These are phyloP conservation scores for Sisyra nigra DNA, from an alignment of 2,888 invertebrate species.

Conservation along the genomic window DNA sequence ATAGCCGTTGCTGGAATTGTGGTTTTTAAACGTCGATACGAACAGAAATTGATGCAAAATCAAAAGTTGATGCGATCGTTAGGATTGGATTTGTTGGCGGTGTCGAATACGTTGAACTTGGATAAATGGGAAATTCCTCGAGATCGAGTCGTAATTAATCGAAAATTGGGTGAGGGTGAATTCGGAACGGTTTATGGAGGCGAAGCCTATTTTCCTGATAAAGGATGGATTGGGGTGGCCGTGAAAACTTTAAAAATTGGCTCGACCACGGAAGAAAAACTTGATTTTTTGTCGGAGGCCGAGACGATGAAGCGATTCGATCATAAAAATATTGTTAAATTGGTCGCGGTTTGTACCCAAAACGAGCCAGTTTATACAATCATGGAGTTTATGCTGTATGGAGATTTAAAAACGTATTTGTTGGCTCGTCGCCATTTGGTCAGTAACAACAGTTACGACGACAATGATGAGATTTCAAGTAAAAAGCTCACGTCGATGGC, in stretches of 20 bases:
- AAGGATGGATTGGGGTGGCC: constrained; percentile 71
- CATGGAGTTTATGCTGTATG: constrained; percentile 86
- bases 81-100: constrained; percentile 30
- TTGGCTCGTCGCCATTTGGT: constrained; percentile 72
- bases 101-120: constrained; percentile 38
- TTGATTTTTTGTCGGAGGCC: constrained; percentile 84
- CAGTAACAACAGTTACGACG: constrained; percentile 40
- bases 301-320: constrained; percentile 89
- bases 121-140: constrained; percentile 83
- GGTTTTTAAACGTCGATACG: constrained; percentile 49
- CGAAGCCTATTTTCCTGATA: constrained; percentile 54
- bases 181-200: constrained; percentile 89
- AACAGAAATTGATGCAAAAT: constrained; percentile 45
- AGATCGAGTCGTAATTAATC: constrained; percentile 69
- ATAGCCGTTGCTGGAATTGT: constrained; percentile 40
- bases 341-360: constrained; percentile 75
- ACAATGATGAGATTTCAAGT: constrained; percentile 61
- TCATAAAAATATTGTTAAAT: constrained; percentile 72
- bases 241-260: constrained; percentile 80
- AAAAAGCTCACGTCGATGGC: constrained; percentile 73
- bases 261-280: constrained; percentile 67
- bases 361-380: constrained; percentile 78
- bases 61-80: constrained; percentile 48
- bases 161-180: constrained; percentile 76
- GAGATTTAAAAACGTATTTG: constrained; percentile 73